These are phyloP conservation scores for Acropternis orthonyx DNA, from an alignment of 2,797 vertebrate species.

Conservation along the genomic window DNA sequence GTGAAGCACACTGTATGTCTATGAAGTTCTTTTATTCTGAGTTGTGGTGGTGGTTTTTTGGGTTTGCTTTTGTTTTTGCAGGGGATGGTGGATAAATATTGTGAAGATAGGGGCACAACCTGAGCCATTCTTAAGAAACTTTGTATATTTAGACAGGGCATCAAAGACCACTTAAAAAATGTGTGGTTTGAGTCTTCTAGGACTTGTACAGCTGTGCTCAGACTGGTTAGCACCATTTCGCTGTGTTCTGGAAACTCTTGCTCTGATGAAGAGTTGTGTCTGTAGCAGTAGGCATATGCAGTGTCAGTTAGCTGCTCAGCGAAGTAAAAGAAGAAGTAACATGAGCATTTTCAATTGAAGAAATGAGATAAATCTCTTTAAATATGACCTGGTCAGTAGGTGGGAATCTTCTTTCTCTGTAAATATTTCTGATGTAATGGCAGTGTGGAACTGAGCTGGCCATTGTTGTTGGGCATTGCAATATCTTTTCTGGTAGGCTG, in stretches of 20 bases:
- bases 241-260: neutral
- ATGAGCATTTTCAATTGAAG: neutral
- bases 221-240: neutral
- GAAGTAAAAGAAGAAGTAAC: neutral
- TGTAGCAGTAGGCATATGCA: neutral
- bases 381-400: rapidly evolving
- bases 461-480: neutral
- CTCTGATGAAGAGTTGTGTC: neutral
- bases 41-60: neutral
- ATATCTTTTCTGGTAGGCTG: neutral
- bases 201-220: neutral
- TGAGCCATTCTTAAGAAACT: neutral
- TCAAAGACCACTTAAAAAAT: neutral
- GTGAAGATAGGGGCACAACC: neutral
- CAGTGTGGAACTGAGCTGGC: neutral
- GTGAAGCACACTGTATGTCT: neutral
- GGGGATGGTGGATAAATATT: neutral
- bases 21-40: neutral
- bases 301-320: neutral
- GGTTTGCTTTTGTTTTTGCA: neutral
- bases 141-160: neutral
- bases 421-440: neutral
- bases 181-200: neutral
- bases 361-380: neutral
- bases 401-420: neutral